Evolutionary conservation across 2,888 invertebrate species (phyloP).

Genomic region (Galerucella nymphaeae): DNA sequence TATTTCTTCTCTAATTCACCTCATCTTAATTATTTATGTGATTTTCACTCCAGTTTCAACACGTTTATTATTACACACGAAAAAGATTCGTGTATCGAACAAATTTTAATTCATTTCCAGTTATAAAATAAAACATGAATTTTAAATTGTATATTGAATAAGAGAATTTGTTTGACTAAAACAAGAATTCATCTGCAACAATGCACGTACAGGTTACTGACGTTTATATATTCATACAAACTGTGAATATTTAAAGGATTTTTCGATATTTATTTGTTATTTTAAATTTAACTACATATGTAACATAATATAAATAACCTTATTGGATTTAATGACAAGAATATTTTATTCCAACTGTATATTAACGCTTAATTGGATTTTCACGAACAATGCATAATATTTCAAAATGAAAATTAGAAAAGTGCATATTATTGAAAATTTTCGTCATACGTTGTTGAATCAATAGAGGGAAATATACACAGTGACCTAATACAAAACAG

Average conservation of each 20-base stretch:
- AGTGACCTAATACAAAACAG: too few relatives aligned
- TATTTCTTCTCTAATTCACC: conserved; percentile 55
- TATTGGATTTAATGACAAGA: conserved; percentile 8
- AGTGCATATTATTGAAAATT: too few relatives aligned
- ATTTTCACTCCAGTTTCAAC: conserved; percentile 33
- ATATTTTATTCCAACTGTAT: background rate
- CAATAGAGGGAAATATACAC: too few relatives aligned
- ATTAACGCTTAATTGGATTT: conserved; percentile 1
- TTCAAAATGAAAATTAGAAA: conserved; percentile 9
- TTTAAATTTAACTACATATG: conserved; percentile 9
- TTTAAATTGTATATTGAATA: background rate
- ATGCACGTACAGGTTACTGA: background rate
- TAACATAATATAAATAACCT: background rate
- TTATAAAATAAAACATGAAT: background rate
- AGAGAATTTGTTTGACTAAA: conserved; percentile 3
- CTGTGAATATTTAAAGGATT: conserved; percentile 6
- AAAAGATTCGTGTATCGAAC: background rate
- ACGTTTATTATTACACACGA: conserved; percentile 15
- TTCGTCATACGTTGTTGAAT: too few relatives aligned
- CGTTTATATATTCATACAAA: background rate
- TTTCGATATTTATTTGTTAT: conserved; percentile 10
- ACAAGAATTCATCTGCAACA: background rate
- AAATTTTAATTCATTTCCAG: background rate
- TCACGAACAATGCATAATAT: background rate
- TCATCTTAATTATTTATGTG: conserved; percentile 53